A percentile compares a stretch with the other conserved stretches of the same genome.
Conservation (phyloP, 1,140 invertebrate species). For the Caenorhabditis briggsae region DNA sequence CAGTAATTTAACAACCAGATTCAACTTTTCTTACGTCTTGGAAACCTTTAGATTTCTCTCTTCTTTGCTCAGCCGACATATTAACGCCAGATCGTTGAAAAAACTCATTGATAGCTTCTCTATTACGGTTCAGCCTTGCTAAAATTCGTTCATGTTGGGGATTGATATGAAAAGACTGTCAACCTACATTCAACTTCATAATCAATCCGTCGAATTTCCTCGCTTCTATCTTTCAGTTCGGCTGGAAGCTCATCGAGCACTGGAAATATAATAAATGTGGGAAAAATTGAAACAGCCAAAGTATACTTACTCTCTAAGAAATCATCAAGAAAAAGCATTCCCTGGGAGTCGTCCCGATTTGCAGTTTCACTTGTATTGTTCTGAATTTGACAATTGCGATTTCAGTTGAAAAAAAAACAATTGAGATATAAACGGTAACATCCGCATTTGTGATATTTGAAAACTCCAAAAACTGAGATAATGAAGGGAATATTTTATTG, state of each 20-base stretch:
- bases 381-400: not conserved
- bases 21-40: not conserved
- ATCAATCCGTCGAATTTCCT: conserved; percentile 58
- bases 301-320: conserved; percentile 65
- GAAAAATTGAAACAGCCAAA: not conserved
- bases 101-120: conserved; percentile 51
- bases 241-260: conserved; percentile 63
- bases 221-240: conserved; percentile 58
- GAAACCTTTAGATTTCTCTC: not conserved
- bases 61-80: conserved; percentile 49
- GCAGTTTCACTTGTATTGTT: not conserved
- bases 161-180: not conserved
- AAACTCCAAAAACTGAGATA: conserved; percentile 8
- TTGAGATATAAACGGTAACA: no score
- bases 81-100: conserved; percentile 31
- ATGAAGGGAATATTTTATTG: conserved; percentile 51
- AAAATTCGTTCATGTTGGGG: not conserved
- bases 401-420: no score
- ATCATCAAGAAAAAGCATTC: conserved; percentile 68
- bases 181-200: conserved; percentile 57
- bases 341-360: not conserved
- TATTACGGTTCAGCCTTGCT: conserved; percentile 27
- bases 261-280: not conserved
- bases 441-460: no score
- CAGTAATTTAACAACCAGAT: not conserved